Conservation (phyloP, 2,797 vertebrate genomes). For the Ceryle rudis region DNA sequence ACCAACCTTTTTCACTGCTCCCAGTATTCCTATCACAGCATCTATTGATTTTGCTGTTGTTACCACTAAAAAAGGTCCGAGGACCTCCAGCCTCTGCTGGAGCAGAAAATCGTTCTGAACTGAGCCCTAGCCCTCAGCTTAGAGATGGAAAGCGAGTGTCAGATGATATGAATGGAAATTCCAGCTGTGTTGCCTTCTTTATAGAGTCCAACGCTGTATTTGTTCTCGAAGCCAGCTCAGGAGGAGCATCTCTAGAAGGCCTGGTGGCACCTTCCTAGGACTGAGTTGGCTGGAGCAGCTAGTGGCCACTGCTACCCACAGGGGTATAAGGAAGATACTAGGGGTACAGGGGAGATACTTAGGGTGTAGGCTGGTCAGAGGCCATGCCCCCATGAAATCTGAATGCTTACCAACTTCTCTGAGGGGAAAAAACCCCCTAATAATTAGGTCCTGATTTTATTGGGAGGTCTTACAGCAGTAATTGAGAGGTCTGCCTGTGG, state of each 20-base stretch:
- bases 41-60: neutral
- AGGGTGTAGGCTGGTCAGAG: neutral
- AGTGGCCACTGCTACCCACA: neutral
- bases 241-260: neutral
- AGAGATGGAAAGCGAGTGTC: neutral
- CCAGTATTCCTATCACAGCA: neutral
- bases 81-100: neutral
- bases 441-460: neutral
- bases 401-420: neutral
- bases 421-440: neutral
- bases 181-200: neutral
- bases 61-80: neutral
- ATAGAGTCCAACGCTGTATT: neutral
- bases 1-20: neutral
- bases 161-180: neutral
- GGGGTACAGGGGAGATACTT: neutral
- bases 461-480: neutral
- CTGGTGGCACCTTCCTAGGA: neutral
- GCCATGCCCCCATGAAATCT: neutral
- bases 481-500: conserved; percentile 2
- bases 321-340: neutral
- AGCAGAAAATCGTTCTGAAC: neutral
- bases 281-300: neutral
- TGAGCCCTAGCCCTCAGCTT: neutral
- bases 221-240: neutral